Percentiles rank a stretch among this genome's conserved stretches.
phyloP scores from a whole-genome alignment of 2,113 vertebrate genomes.

The Elephantulus edwardii region DNA sequence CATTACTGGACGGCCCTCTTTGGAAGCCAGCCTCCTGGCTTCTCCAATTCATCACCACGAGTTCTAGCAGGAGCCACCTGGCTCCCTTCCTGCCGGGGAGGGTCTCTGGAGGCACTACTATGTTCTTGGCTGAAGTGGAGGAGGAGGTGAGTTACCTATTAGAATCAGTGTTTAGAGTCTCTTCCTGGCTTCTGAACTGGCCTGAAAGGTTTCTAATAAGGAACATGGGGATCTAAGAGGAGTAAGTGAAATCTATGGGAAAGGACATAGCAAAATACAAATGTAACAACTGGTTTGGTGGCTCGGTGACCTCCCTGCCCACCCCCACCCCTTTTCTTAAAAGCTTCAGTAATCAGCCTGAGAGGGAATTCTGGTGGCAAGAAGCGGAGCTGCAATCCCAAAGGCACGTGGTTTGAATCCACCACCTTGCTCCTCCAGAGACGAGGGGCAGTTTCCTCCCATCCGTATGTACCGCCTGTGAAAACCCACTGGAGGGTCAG shows the following conservation, averaged over 20 bases:
- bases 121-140: not conserved
- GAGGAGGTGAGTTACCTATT: not conserved
- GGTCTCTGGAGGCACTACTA: constrained; percentile 25
- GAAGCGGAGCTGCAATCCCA: too few species aligned
- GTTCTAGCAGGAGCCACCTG: not conserved
- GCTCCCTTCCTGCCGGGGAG: not conserved
- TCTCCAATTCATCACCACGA: not conserved
- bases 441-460: too few species aligned
- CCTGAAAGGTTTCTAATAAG: constrained; percentile 12
- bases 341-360: constrained; percentile 9
- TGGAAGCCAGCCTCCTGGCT: not conserved
- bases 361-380: too few species aligned
- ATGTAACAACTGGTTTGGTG: constrained; percentile 38
- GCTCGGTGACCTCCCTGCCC: not conserved
- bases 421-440: too few species aligned
- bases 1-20: not conserved
- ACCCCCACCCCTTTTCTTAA: too few species aligned
- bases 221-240: not conserved
- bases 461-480: too few species aligned
- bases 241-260: not conserved
- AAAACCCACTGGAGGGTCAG: too few species aligned
- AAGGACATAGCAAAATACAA: not conserved
- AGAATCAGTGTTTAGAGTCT: constrained; percentile 5
- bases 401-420: too few species aligned
- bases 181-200: not conserved